phyloP scores from a whole-genome alignment of 2,797 vertebrate genomes.

The Ataeniobius toweri region DNA sequence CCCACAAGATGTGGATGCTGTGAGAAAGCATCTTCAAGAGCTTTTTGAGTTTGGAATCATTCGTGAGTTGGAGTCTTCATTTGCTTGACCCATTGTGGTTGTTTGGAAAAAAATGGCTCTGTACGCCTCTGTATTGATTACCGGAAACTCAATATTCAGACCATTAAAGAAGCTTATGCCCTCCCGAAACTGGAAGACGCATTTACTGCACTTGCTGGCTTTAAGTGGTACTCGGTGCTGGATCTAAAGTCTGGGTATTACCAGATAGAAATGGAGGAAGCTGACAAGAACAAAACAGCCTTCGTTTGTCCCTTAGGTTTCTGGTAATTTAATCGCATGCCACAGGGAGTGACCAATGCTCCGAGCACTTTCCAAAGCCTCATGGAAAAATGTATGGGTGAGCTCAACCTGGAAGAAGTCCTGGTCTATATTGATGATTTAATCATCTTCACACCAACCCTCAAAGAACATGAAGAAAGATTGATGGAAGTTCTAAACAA shows the following conservation, averaged over 20 bases:
- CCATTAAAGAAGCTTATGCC: neutral
- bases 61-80: neutral
- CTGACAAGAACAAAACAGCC: neutral
- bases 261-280: neutral
- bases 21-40: neutral
- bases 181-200: neutral
- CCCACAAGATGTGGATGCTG: neutral
- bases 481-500: neutral
- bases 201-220: neutral
- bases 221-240: neutral
- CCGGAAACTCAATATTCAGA: neutral
- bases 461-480: neutral
- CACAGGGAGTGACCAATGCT: neutral
- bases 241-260: neutral
- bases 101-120: neutral
- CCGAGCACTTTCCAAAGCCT: neutral
- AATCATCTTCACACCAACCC: neutral
- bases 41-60: neutral
- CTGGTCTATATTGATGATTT: neutral
- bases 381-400: neutral
- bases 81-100: neutral
- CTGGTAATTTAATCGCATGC: neutral
- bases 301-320: neutral
- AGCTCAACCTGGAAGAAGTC: neutral
- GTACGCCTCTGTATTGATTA: neutral